A percentile compares a stretch with the other conserved stretches of the same genome.
These are phyloP conservation scores for Epinotia bilunana DNA, from an alignment of 2,888 invertebrate genomes.

Conservation along the genomic window DNA sequence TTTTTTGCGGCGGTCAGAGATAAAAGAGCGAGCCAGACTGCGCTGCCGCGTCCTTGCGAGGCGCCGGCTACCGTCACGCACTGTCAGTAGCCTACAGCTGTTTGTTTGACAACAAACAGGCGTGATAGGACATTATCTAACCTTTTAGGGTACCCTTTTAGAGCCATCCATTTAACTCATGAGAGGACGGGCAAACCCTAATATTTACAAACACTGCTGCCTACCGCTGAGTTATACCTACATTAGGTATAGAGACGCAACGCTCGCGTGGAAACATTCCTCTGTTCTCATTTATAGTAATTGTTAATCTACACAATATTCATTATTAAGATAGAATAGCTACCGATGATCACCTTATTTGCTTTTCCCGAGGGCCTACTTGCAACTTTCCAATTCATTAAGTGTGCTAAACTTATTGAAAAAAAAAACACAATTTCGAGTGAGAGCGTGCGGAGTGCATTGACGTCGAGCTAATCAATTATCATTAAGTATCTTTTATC, in stretches of 20 bases:
- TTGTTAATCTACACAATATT: conserved; percentile 23
- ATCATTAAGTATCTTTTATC: conserved; percentile 58
- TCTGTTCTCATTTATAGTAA: conserved; percentile 13
- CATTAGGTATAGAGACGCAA: background rate
- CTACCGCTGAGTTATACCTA: conserved; percentile 6
- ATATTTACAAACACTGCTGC: conserved; percentile 32
- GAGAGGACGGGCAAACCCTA: conserved; percentile 18
- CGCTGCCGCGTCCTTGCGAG: conserved; percentile 68
- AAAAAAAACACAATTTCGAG: conserved; percentile 44
- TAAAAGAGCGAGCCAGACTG: conserved; percentile 55
- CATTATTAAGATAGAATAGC: conserved; percentile 16
- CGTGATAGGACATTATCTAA: conserved; percentile 55
- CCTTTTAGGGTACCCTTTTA: conserved; percentile 44
- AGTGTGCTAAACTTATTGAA: conserved; percentile 27
- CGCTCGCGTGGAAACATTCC: conserved; percentile 1
- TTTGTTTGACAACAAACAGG: conserved; percentile 76
- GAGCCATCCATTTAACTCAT: conserved; percentile 16
- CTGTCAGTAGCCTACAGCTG: conserved; percentile 63
- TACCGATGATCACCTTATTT: conserved; percentile 26
- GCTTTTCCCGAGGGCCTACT: conserved; percentile 21
- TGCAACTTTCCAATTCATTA: conserved; percentile 37
- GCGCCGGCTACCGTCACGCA: conserved; percentile 67
- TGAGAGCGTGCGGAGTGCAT: conserved; percentile 53
- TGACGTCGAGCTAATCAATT: conserved; percentile 52
- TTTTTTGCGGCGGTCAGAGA: conserved; percentile 50